Evolutionary conservation across 2,888 invertebrate genomes (phyloP), one percentile per base, ranked within the genome.

Genomic region (Drosophila aldrichi): DNA sequence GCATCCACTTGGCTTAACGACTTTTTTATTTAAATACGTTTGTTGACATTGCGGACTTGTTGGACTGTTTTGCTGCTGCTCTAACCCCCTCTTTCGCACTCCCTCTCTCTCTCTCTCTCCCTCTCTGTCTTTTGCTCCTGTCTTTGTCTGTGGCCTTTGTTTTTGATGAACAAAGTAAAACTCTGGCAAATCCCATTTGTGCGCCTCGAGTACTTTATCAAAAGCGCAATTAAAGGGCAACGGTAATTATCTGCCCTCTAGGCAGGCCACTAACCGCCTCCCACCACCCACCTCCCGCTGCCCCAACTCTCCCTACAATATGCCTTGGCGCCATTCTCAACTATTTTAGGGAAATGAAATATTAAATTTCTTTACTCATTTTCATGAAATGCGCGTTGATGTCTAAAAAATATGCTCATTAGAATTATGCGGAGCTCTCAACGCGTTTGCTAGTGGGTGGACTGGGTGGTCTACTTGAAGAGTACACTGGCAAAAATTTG

Each of bases 11-110:
- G 88, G 74, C 83, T 79, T 88, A 85, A 88, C 81, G 88, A 89
- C 82, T 79, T 86, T 87, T 88, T 85, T 82, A 89, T 88, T 88
- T 81, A 81, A 86, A 89, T 89, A 85, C 85, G 80, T 89, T 89
- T 86, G 89, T 89, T 86, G 85, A 86, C 88, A 80, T 85, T 86
- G 81, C 78, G 70, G 74, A 74, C 88, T 82, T 77, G 77, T 77
- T 71, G 79, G 79, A 71, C 74, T 70, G 77, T 60, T 56, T 54
- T 49, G 54, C 58, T 29, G 7, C 22, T 54, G 18, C 25, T 25
- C 18, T 57, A 51, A 9, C 38, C 34, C 58, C 25, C 34, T 22
- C 44, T 62, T 58, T 18, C 14, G 9, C 48, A 10, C 20, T 29
- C 20, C 46, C 56, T 8, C 34, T 34, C n/a, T 7, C 36, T 2